Base-by-base conservation (phyloP, 2,888 invertebrate species). In the Drosophila eohydei region DNA sequence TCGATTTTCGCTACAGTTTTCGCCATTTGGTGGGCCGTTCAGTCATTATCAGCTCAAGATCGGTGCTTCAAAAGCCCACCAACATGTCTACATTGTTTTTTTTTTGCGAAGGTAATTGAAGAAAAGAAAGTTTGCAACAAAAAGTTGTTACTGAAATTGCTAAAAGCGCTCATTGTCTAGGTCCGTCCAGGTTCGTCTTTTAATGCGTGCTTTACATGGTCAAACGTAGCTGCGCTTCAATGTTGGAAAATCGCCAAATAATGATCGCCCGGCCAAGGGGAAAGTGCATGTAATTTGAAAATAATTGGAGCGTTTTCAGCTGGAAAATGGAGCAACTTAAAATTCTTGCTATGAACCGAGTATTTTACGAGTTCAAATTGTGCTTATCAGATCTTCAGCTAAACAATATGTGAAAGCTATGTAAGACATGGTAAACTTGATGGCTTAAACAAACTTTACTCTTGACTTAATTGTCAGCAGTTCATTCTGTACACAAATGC, bases 71-170 rank as follows among this genome's bases (percentile, higher is more conserved):
- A 51, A 67, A 54, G 62, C 41, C 55, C 69, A 69, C n/a, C 68
- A 67, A 40, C 58, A 51, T 40, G 60, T 65, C 50, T 54, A 43
- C 43, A 61, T 46, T 48, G 56, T 61, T 55, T 72, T 72, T 50
- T 32, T 48, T n/a, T 32, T 51, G 21, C 4, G 36, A 34, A 21
- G 48, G 70, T 66, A 81, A 78, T 81, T 75, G 80, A 80, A 84
- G 77, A 87, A 87, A 80, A 73, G 80, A 83, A 83, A 80, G 78
- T 87, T 84, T 65, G 71, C 72, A 51, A 68, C 21, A 36, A 60
- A 62, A 74, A 81, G 34, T 40, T 40, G 38, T 55, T 50, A 54
- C 56, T 56, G 46, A 63, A 77, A 58, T 71, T 63, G 58, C 69
- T 51, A 62, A 72, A 54, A 70, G 54, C 46, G 77, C 55, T 75